These are phyloP conservation scores for Morus bassanus DNA, from an alignment of 2,797 vertebrate genomes.

Conservation along the genomic window DNA sequence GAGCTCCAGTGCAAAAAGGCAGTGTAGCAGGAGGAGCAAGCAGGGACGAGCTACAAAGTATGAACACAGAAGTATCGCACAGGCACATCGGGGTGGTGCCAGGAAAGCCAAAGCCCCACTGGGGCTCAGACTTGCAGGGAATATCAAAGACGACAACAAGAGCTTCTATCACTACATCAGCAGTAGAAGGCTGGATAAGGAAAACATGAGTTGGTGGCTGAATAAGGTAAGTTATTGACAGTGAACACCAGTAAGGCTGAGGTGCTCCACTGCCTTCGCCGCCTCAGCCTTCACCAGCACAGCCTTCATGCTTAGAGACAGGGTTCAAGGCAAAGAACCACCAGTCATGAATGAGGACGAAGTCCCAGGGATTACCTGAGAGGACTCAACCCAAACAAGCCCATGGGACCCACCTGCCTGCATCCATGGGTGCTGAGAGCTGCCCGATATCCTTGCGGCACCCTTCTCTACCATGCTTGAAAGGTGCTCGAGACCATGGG, in stretches of 20 bases:
- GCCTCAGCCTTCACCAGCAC: background rate
- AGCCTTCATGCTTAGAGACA: background rate
- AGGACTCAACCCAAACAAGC: background rate
- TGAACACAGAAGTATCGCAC: background rate
- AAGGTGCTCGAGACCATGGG: background rate
- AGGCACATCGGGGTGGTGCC: background rate
- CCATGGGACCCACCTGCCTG: background rate
- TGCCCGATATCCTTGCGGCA: background rate
- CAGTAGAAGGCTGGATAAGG: background rate
- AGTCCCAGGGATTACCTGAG: background rate
- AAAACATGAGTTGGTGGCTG: fast-evolving
- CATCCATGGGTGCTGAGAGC: fast-evolving
- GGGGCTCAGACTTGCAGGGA: background rate
- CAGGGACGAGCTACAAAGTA: background rate
- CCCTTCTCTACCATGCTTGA: background rate
- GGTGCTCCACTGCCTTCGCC: background rate
- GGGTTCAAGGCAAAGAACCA: background rate
- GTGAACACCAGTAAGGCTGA: fast-evolving
- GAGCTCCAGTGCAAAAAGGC: background rate
- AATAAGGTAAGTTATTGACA: background rate
- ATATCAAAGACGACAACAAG: background rate
- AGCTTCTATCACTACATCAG: background rate
- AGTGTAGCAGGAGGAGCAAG: background rate
- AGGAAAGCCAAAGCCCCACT: background rate
- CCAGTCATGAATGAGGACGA: background rate